Evolutionary conservation across 2,888 invertebrate species (phyloP).

Genomic region (Panzeria rudis): DNA sequence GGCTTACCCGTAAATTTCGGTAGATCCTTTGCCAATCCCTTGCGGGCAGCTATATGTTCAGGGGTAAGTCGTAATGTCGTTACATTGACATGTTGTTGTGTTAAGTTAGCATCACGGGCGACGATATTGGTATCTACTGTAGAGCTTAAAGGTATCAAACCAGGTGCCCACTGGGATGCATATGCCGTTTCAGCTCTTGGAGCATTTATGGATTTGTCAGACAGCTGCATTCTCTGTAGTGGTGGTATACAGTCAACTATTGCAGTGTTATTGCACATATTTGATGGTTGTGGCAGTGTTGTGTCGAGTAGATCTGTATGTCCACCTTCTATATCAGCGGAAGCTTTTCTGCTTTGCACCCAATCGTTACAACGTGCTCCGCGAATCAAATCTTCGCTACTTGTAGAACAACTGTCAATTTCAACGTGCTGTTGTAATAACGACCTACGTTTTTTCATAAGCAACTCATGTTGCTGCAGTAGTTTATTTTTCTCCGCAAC

Average conservation of each 20-base stretch:
- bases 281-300: neutral
- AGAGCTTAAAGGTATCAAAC: too few relatives aligned
- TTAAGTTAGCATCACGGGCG: too few relatives aligned
- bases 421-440: constrained; percentile 28
- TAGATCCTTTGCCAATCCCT: too few relatives aligned
- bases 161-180: constrained; percentile 32
- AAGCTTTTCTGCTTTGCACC: neutral
- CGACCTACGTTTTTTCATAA: constrained; percentile 16
- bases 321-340: too few relatives aligned
- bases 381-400: neutral
- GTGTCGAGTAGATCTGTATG: too few relatives aligned
- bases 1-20: too few relatives aligned
- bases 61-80: too few relatives aligned
- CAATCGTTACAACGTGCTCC: constrained; percentile 18
- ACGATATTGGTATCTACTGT: too few relatives aligned
- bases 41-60: too few relatives aligned
- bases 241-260: neutral
- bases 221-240: neutral
- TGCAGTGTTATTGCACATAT: neutral
- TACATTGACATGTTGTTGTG: too few relatives aligned
- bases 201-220: constrained; percentile 1
- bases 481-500: constrained; percentile 19
- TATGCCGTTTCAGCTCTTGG: neutral
- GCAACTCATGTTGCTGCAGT: neutral
- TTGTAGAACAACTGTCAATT: constrained; percentile 4